These are phyloP conservation scores for Pterostichus madidus DNA, from an alignment of 2,888 invertebrate genomes.

Conservation along the genomic window DNA sequence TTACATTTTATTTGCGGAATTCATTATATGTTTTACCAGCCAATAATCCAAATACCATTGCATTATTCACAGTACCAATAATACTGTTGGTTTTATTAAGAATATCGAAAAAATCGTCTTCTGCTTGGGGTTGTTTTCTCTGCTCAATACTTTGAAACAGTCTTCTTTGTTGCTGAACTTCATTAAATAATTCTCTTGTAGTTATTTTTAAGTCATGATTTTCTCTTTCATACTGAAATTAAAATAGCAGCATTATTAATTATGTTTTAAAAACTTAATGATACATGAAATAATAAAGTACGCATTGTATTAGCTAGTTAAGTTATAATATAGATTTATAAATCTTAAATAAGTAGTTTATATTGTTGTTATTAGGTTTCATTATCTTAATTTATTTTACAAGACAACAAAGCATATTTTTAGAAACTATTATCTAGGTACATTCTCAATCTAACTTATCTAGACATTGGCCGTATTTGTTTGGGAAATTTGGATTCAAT, in stretches of 20 bases:
- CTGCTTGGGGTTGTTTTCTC: neutral
- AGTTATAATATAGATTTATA: no score
- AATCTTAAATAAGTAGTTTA: no score
- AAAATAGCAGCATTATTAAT: neutral
- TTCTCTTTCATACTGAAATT: slow-evolving; percentile 24
- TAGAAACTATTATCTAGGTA: no score
- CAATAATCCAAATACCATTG: neutral
- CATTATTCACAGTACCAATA: neutral
- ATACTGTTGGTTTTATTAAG: neutral
- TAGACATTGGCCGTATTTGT: no score
- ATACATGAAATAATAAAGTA: no score
- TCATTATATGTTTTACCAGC: neutral
- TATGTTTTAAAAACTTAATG: neutral
- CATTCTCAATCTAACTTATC: no score
- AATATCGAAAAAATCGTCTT: slow-evolving; percentile 11
- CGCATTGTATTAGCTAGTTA: no score
- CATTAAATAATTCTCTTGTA: slow-evolving; percentile 10
- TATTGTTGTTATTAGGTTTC: no score
- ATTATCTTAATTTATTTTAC: no score
- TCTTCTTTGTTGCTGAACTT: neutral
- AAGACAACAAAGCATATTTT: no score
- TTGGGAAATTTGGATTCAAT: no score
- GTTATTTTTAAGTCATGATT: neutral
- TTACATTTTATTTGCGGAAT: neutral
- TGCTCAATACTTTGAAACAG: neutral